A percentile compares a stretch with the other conserved stretches of the same genome.
Evolutionary conservation across 2,113 vertebrate species (phyloP).

Genomic region (Erythrolamprus reginae): DNA sequence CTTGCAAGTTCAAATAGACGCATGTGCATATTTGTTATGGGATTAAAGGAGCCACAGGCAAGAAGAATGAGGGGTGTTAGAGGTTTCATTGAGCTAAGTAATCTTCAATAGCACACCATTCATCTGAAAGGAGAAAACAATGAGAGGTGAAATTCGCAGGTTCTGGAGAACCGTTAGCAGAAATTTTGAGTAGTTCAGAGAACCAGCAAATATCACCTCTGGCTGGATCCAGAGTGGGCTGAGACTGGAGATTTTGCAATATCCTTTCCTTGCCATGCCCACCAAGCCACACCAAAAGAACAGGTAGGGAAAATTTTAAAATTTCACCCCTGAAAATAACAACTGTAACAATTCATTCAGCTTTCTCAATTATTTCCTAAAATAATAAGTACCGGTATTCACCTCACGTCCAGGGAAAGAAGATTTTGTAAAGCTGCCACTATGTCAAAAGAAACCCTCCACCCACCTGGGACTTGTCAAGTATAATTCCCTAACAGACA

Average conservation of each 20-base stretch:
- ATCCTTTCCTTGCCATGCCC: too few relatives aligned
- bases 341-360: neutral
- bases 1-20: conserved; percentile 88
- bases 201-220: too few relatives aligned
- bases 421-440: neutral
- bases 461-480: neutral
- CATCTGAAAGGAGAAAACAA: conserved; percentile 35
- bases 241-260: too few relatives aligned
- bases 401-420: neutral
- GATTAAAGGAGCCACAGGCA: conserved; percentile 90
- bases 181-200: too few relatives aligned
- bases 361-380: neutral
- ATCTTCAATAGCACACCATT: conserved; percentile 26
- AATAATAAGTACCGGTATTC: neutral
- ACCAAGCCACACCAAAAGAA: too few relatives aligned
- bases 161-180: too few relatives aligned
- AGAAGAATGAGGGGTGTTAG: conserved; percentile 82
- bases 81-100: conserved; percentile 64
- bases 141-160: too few relatives aligned
- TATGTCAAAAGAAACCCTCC: neutral
- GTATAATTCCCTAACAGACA: neutral
- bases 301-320: too few relatives aligned
- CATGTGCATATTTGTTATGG: conserved; percentile 92
- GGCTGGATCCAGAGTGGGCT: too few relatives aligned
- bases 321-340: neutral